Conservation (phyloP, 2,888 invertebrate species). For the Argyra leucocephala region DNA sequence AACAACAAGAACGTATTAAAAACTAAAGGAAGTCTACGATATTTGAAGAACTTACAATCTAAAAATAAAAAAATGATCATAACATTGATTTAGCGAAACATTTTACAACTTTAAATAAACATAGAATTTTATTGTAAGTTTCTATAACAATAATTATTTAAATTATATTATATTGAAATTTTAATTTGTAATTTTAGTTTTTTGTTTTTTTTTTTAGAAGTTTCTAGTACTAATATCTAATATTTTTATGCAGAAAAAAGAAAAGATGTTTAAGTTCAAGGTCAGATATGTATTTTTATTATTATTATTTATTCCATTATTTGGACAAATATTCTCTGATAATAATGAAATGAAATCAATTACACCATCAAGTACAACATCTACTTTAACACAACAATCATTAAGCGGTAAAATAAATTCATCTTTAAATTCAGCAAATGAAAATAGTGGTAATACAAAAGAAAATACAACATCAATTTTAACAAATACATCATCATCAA, state of each 20-base stretch:
- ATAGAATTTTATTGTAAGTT: not conserved
- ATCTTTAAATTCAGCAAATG: not conserved
- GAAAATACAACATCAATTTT: conserved; percentile 14
- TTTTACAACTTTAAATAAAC: not conserved
- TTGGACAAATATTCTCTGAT: conserved; percentile 6
- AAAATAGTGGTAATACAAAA: not conserved
- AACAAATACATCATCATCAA: conserved; percentile 12
- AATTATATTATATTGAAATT: no score
- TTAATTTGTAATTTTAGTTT: no score
- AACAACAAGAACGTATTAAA: no score
- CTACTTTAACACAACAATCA: not conserved
- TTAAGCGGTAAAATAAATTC: not conserved
- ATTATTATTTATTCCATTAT: not conserved
- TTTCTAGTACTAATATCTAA: not conserved
- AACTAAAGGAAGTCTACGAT: no score
- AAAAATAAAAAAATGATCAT: not conserved
- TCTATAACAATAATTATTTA: no score
- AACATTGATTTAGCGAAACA: not conserved
- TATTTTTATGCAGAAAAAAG: not conserved
- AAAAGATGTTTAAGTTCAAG: conserved; percentile 3
- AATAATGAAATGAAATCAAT: not conserved
- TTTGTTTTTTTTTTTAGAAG: no score
- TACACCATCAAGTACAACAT: not conserved
- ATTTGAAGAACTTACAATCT: no score
- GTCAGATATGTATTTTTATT: not conserved